Evolutionary conservation across 2,888 invertebrate genomes (phyloP), one percentile per base, ranked within the genome.

Genomic region (Biston betularia): DNA sequence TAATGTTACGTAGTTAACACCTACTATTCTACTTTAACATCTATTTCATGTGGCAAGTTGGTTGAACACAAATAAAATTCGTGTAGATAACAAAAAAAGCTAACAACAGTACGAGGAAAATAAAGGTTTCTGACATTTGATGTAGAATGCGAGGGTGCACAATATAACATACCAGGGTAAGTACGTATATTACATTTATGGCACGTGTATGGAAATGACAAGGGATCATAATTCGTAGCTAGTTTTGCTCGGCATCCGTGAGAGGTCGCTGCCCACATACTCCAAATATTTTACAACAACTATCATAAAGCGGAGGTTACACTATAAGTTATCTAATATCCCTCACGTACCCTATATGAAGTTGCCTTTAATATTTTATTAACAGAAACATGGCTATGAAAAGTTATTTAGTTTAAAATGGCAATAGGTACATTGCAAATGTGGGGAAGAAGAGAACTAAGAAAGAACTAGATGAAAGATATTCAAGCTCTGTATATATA

Each of bases 131-230:
- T 14, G 53, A 38, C 9, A 53, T 10, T 53, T 38, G 10, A 4
- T 15, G n/a, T 8, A 34, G 8, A 12, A 53, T 52, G 12, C 8
- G 35, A 52, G 56, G 55, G 9, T 7, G 15, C 35, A 15, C 6
- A 34, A 33, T 46, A 46, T 24, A 45, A 45, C 11, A 45, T n/a
- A 45, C 42, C 10, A 24, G 24, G 42, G 9, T 38, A 38, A 7
- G 38, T 38, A 38, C 38, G 38, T 56, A 56, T 45, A 34, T 44
- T 56, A 56, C 34, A 15, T 57, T 57, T 57, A 57, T 57, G 11
- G 15, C 33, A 38, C 8, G 15, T 35, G 38, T 48, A 48, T 48
- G 57, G 38, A 45, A 48, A 57, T 46, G 42, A 34, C 42, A 56
- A 45, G 46, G 38, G 35, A 46, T 15, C 15, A 57, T 57, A 57